Evolutionary conservation across 2,113 vertebrate species (phyloP).

Genomic region (Scomber colias): DNA sequence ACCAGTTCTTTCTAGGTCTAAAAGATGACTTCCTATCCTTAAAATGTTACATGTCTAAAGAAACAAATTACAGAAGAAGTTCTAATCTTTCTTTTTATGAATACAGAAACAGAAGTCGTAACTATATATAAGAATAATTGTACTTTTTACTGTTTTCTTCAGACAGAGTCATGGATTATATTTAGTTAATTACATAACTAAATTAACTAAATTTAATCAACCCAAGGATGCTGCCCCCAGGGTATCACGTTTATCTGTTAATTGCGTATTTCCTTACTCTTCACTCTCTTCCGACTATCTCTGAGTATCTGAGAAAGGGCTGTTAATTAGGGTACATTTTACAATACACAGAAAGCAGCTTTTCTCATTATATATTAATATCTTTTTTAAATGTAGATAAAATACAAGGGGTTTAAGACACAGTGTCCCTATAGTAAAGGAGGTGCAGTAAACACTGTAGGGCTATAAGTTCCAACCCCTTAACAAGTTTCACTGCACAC

Average conservation of each 20-base stretch:
- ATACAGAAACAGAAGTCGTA: too few species aligned
- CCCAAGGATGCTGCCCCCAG: background rate
- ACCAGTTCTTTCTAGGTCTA: background rate
- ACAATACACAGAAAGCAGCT: background rate
- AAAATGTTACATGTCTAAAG: background rate
- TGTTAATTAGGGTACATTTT: background rate
- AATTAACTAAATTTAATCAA: slow-evolving; percentile 3
- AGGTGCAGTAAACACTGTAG: background rate
- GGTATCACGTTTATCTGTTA: background rate
- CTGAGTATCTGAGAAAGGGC: background rate
- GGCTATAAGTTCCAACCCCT: background rate
- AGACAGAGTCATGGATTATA: background rate
- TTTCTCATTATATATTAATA: background rate
- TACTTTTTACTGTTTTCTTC: background rate
- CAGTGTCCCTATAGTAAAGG: background rate
- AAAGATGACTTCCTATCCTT: background rate
- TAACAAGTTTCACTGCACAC: background rate
- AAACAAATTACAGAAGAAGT: background rate
- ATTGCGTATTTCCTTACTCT: background rate
- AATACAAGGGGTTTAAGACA: background rate
- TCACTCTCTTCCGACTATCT: background rate
- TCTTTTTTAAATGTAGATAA: background rate
- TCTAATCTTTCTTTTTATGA: too few species aligned
- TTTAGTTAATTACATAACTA: background rate
- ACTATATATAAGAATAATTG: background rate